These are phyloP conservation scores for Toxostoma redivivum DNA, from an alignment of 2,113 vertebrate genomes.

Conservation along the genomic window DNA sequence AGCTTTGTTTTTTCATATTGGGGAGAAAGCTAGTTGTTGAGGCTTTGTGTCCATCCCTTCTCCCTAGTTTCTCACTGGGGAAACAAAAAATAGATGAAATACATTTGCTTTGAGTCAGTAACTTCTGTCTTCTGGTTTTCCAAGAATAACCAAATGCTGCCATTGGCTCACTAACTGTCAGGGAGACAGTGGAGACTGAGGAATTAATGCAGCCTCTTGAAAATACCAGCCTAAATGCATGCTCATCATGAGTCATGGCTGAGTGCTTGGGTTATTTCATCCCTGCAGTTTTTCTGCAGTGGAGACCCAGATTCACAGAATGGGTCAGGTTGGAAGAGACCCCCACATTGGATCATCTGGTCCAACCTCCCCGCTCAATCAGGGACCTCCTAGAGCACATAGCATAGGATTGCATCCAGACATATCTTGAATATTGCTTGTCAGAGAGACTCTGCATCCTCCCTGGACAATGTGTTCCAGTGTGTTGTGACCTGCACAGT, in stretches of 20 bases:
- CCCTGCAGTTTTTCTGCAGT: neutral
- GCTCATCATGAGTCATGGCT: slow-evolving; percentile 24
- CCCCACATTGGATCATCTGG: neutral
- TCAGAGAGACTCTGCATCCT: no score
- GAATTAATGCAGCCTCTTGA: slow-evolving; percentile 14
- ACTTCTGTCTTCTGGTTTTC: slow-evolving; percentile 44
- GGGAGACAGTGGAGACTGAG: slow-evolving; percentile 1
- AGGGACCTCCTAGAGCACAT: neutral
- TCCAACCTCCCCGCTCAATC: neutral
- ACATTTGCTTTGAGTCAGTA: slow-evolving; percentile 39
- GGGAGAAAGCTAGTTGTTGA: neutral
- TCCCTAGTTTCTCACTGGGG: neutral
- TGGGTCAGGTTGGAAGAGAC: neutral
- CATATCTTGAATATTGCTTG: neutral
- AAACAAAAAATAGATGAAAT: slow-evolving; percentile 14
- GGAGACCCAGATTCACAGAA: neutral
- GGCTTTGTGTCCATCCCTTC: neutral
- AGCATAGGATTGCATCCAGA: neutral
- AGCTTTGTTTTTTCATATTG: neutral
- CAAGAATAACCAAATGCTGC: slow-evolving; percentile 43
- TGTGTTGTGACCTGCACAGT: neutral
- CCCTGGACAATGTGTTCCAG: neutral
- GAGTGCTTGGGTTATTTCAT: neutral
- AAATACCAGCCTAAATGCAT: slow-evolving; percentile 26
- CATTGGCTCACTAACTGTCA: slow-evolving; percentile 15